Evolutionary conservation across 2,797 vertebrate genomes (phyloP).

Genomic region (Karalla daura): DNA sequence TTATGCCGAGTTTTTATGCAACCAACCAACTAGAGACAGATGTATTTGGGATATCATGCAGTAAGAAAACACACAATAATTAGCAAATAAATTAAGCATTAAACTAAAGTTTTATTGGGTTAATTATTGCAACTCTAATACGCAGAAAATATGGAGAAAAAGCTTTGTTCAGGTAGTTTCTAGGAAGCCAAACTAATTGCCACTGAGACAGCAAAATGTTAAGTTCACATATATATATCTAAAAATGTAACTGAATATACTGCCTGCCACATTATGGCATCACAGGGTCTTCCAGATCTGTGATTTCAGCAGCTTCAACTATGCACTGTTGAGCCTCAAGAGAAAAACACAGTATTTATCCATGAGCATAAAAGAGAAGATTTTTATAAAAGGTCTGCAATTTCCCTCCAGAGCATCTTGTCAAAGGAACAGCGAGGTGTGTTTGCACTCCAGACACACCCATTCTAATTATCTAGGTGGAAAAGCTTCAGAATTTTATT

Average conservation of each 20-base stretch:
- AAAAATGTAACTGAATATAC: background rate
- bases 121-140: background rate
- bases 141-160: background rate
- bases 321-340: background rate
- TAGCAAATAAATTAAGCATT: too few species aligned
- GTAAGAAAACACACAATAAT: too few species aligned
- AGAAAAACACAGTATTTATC: background rate
- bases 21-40: too few species aligned
- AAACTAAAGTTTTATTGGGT: too few species aligned
- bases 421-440: background rate
- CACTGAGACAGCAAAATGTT: background rate
- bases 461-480: background rate
- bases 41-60: too few species aligned
- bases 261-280: conserved; percentile 14
- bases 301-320: conserved; percentile 6
- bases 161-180: background rate
- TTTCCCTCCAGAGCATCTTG: background rate
- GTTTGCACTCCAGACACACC: conserved; percentile 5
- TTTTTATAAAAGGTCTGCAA: conserved; percentile 1
- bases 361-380: conserved; percentile 17
- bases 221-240: background rate
- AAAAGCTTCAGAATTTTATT: background rate
- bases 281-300: conserved; percentile 16
- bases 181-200: background rate
- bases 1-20: too few species aligned